Conservation (phyloP, 2,113 vertebrate genomes). For the Pangasianodon hypophthalmus region DNA sequence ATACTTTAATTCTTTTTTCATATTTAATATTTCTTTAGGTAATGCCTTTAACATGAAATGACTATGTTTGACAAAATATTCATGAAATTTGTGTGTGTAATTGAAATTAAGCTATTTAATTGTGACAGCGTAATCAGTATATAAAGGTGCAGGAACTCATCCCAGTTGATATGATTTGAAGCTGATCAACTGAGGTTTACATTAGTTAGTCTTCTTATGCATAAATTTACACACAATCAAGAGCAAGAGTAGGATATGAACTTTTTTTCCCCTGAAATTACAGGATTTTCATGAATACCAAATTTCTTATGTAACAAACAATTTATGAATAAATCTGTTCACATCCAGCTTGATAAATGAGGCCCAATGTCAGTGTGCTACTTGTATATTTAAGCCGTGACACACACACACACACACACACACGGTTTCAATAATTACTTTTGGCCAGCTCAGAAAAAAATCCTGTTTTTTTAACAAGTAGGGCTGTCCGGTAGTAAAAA, state of each 20-base stretch:
- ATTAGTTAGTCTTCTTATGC: background rate
- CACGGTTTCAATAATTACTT: background rate
- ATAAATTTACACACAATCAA: background rate
- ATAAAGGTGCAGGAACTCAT: background rate
- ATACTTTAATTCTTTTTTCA: background rate
- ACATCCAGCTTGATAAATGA: background rate
- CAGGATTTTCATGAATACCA: background rate
- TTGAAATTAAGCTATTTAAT: background rate
- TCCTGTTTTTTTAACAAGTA: background rate
- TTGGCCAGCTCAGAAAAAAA: background rate
- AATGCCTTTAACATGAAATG: background rate
- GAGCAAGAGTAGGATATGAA: background rate
- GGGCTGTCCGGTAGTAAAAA: background rate
- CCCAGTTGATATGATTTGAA: background rate
- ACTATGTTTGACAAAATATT: too few species aligned
- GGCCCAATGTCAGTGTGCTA: background rate
- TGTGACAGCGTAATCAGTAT: background rate
- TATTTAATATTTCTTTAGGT: background rate
- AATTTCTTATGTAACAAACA: background rate
- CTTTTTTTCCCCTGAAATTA: background rate
- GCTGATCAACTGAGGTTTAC: background rate
- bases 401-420: background rate
- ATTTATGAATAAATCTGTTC: background rate
- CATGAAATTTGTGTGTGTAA: background rate
- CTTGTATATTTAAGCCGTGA: background rate